These are phyloP conservation scores for Lampris incognitus DNA, from an alignment of 2,113 vertebrate genomes.

Conservation along the genomic window DNA sequence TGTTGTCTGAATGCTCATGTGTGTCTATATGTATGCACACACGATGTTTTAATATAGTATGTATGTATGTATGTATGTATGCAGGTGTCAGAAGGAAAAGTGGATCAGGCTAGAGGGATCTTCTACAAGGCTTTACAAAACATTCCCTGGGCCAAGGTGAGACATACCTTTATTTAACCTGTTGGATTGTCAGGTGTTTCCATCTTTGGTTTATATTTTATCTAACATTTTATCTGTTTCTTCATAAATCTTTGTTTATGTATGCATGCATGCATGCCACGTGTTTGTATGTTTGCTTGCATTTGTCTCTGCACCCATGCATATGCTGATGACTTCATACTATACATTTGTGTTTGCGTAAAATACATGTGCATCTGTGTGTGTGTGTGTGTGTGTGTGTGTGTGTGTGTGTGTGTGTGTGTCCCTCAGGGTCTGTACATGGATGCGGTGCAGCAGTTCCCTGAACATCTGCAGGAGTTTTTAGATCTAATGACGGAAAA, in stretches of 20 bases:
- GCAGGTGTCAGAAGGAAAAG: slow-evolving; percentile 88
- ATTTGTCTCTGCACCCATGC: slow-evolving; percentile 14
- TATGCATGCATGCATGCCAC: not conserved
- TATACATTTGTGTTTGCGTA: no score
- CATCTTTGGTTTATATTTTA: no score
- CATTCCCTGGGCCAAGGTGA: slow-evolving; percentile 96
- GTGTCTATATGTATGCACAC: not conserved
- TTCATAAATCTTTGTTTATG: not conserved
- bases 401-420: not conserved
- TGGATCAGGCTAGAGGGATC: slow-evolving; percentile 88
- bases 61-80: slow-evolving; percentile 31
- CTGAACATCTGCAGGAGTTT: slow-evolving; percentile 86
- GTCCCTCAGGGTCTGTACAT: slow-evolving; percentile 86
- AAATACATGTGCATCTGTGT: no score
- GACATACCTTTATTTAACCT: slow-evolving; percentile 14
- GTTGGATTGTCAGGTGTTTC: not conserved
- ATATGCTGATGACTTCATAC: no score
- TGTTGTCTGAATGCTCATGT: slow-evolving; percentile 6
- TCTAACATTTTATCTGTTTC: not conserved
- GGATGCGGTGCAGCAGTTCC: slow-evolving; percentile 90
- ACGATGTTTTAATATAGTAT: slow-evolving; percentile 2
- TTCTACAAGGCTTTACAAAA: slow-evolving; percentile 96
- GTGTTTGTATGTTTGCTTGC: slow-evolving; percentile 6
- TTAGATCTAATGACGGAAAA: slow-evolving; percentile 93
- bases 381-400: not conserved